Conservation (phyloP, 2,113 vertebrate genomes). For the Xiphias gladius region DNA sequence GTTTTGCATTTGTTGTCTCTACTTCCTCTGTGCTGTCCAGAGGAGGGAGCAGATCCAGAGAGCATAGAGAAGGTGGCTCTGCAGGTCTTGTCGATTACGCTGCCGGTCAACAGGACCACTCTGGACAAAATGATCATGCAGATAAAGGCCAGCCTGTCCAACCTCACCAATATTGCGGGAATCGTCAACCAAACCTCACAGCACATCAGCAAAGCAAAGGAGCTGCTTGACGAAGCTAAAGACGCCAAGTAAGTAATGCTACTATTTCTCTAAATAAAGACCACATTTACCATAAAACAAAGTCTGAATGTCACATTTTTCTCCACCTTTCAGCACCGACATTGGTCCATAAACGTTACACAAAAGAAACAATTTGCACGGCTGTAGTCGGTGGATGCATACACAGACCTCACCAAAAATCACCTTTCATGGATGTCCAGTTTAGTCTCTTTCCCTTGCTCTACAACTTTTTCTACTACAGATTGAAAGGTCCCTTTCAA, state of each 20-base stretch:
- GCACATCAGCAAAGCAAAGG: constrained; percentile 77
- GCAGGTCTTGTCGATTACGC: constrained; percentile 86
- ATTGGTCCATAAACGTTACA: no score
- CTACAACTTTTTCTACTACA: no score
- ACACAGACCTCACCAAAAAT: no score
- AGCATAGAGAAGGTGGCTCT: constrained; percentile 90
- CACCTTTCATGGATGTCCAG: no score
- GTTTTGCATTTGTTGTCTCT: background rate
- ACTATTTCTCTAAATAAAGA: background rate
- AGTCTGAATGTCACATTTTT: no score
- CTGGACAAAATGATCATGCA: constrained; percentile 80
- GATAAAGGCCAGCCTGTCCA: constrained; percentile 83
- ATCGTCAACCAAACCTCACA: constrained; percentile 84
- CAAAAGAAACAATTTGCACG: no score
- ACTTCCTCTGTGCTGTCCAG: constrained; percentile 63
- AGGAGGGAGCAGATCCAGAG: constrained; percentile 89
- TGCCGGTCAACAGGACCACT: constrained; percentile 82
- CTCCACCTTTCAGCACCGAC: no score
- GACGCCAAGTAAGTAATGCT: constrained; percentile 79
- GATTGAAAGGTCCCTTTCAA: no score
- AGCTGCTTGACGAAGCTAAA: constrained; percentile 82
- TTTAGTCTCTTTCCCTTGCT: no score
- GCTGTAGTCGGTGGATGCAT: no score
- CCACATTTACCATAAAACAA: no score
- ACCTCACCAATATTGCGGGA: constrained; percentile 78